A percentile compares a stretch with the other conserved stretches of the same genome.
Conservation (phyloP, 2,113 vertebrate genomes). For the Prinia subflava region DNA sequence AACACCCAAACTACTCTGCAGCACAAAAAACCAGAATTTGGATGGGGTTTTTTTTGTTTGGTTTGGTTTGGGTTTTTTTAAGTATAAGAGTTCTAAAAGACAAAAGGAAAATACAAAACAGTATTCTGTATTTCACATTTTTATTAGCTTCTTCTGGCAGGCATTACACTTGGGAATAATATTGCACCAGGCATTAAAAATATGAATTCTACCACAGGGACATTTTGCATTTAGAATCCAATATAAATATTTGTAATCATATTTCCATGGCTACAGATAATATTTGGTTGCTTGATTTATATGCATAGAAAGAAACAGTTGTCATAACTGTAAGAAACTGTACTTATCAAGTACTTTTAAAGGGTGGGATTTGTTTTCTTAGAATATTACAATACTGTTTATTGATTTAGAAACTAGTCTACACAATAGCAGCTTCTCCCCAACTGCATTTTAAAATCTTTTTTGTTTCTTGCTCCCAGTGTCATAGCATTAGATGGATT, state of each 20-base stretch:
- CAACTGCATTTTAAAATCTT: conserved; percentile 50
- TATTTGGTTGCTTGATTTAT: conserved; percentile 82
- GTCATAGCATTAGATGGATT: conserved; percentile 60
- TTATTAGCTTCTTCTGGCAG: conserved; percentile 77
- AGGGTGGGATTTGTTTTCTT: conserved; percentile 65
- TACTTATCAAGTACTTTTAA: conserved; percentile 75
- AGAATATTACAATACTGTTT: conserved; percentile 69
- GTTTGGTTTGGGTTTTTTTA: background rate
- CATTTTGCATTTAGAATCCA: conserved; percentile 74
- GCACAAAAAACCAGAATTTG: background rate
- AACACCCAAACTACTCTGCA: background rate
- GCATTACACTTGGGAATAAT: conserved; percentile 78
- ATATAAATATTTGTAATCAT: conserved; percentile 78
- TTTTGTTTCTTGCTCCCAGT: conserved; percentile 64
- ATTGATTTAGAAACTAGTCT: conserved; percentile 67
- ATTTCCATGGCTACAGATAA: conserved; percentile 77
- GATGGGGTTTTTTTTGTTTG: background rate
- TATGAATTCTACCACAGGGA: conserved; percentile 75
- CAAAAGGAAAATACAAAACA: conserved; percentile 12
- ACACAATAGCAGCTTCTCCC: conserved; percentile 64
- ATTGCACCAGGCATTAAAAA: conserved; percentile 77
- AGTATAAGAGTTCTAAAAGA: background rate
- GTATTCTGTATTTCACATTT: conserved; percentile 66
- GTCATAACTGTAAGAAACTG: conserved; percentile 72
- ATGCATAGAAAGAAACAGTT: conserved; percentile 81